Evolutionary conservation across 1,140 invertebrate species (phyloP), one percentile per base, ranked within the genome.

Genomic region (Atta colombica): DNA sequence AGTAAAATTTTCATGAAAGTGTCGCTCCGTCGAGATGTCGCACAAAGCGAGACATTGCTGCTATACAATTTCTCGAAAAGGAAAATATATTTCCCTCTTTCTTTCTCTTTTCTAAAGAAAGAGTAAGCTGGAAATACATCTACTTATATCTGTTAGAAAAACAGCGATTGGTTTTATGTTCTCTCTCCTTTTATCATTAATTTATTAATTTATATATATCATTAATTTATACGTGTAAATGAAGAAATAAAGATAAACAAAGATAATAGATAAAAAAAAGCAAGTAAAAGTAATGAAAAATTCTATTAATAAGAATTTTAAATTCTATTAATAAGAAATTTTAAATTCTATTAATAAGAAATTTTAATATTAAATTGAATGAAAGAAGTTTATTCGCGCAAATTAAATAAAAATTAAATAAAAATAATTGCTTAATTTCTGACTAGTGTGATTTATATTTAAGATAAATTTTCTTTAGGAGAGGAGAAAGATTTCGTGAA

Each of bases 1-100:
- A 74, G 39, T 55, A 55, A 58, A 14, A 49, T 63, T 49, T 58
- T 49, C 39, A 2, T 12, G 39, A 74, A n/a, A 53, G 25, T 61
- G 14, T 39, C 63, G 77, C 28, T 53, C 63, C 63, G 49, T 55
- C 28, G 77, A 69, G 63, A 69, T 55, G 35, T 28, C 25, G 16
- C 12, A 16, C 25, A 14, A 60, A 74, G 28, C 14, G n/a, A 21
- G 49, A 45, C 14, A 69, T 2, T 21, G 14, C 69, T 74, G 35
- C 12, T 58, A 31, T 58, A 28, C 21, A 71, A 39, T 80, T 55
- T 10, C 58, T 71, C 25, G 35, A 72, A 28, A 74, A 61, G 3
- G 16, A 74, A 49, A 3, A 12, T 51, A 16, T 18, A 7, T 35
- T 68, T 68, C n/a, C n/a, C 16, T 51, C 49, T 72, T 12, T 16